Evolutionary conservation across 2,797 vertebrate species (phyloP).

Genomic region (Rhinogobio ventralis): DNA sequence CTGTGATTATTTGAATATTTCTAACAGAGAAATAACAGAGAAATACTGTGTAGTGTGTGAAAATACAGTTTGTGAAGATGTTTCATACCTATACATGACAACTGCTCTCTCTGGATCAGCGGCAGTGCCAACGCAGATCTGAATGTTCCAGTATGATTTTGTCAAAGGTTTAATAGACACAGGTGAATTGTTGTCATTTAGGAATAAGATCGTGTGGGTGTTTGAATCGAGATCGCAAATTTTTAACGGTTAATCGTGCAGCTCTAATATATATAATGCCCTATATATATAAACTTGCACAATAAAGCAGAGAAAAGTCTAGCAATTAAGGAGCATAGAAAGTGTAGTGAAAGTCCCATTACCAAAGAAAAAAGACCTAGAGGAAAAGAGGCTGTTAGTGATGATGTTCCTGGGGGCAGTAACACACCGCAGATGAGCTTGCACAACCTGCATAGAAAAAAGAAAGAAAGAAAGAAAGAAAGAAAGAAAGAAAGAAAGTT

Average conservation of each 20-base stretch:
- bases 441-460: slow-evolving; percentile 93
- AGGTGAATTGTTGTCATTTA: not conserved
- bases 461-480: slow-evolving; percentile 49
- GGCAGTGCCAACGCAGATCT: too few relatives aligned
- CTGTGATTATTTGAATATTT: too few relatives aligned
- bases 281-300: not conserved
- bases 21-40: too few relatives aligned
- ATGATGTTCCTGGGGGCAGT: slow-evolving; percentile 98
- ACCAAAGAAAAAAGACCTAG: slow-evolving; percentile 95
- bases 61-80: too few relatives aligned
- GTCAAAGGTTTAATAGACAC: not conserved
- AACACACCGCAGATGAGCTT: slow-evolving; percentile 98
- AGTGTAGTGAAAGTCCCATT: slow-evolving; percentile 77
- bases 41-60: too few relatives aligned
- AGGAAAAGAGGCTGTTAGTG: slow-evolving; percentile 99
- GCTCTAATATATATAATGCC: not conserved
- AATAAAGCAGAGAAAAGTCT: slow-evolving; percentile 1
- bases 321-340: slow-evolving; percentile 63
- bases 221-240: not conserved
- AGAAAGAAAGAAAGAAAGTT: slow-evolving; percentile 60
- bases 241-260: not conserved
- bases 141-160: not conserved
- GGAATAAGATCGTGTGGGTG: not conserved
- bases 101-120: too few relatives aligned
- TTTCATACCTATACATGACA: too few relatives aligned